These are phyloP conservation scores for Listronotus oregonensis DNA, from an alignment of 1,140 invertebrate species.

Conservation along the genomic window DNA sequence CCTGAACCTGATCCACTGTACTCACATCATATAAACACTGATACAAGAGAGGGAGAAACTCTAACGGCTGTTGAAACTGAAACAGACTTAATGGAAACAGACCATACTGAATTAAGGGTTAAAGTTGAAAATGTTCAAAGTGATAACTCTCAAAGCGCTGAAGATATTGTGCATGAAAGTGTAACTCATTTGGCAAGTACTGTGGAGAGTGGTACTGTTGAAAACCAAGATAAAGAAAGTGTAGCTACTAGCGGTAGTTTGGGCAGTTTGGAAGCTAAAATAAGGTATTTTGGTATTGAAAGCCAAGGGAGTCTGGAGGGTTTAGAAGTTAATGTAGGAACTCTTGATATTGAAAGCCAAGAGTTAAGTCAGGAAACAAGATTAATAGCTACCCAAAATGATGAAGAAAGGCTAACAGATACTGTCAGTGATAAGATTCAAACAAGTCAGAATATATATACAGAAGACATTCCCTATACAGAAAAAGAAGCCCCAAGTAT, in stretches of 20 bases:
- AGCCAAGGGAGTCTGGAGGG: neutral
- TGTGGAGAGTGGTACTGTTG: neutral
- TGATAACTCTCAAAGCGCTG: neutral
- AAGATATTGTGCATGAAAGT: neutral
- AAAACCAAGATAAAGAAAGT: neutral
- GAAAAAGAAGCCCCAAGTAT: no score
- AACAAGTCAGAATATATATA: no score
- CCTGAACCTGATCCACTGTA: neutral
- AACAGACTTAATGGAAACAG: neutral
- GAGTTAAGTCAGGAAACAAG: no score
- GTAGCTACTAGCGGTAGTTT: neutral
- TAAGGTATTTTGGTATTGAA: constrained; percentile 7
- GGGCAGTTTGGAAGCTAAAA: constrained; percentile 9
- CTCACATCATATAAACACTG: neutral
- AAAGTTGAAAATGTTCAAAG: constrained; percentile 9
- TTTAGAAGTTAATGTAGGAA: no score
- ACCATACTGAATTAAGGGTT: neutral
- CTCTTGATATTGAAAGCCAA: no score
- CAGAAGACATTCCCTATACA: no score
- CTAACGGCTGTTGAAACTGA: constrained; percentile 5
- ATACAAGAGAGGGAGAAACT: neutral
- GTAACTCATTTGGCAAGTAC: neutral
- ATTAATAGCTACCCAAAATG: no score
- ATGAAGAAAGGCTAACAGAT: no score
- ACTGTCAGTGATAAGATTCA: no score